Evolutionary conservation across 2,113 vertebrate species (phyloP), one percentile per base, ranked within the genome.

Genomic region (Tragelaphus imberbis): DNA sequence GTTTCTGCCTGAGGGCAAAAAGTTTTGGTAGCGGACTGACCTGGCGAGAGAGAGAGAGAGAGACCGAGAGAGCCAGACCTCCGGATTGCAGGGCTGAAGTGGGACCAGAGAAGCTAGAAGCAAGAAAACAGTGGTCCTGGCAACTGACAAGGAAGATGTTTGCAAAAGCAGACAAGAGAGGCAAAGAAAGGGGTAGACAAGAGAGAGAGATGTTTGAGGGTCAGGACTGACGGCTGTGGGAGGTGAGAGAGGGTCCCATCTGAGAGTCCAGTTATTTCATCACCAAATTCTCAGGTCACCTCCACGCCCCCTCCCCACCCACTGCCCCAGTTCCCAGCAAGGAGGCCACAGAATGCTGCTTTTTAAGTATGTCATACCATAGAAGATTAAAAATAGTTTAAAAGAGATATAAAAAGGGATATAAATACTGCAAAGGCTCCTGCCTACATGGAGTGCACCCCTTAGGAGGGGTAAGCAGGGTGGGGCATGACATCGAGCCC

Each of bases 351-450:
- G 85, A 90, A 71, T 3, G 0, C 93, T 80, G 87, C 79, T 55
- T 86, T 89, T 95, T 86, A 97, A 98, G 79, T 98, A 84, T 98
- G 98, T 98, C 98, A 96, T 84, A 89, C 86, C 79, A 30, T 15
- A 47, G 96, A 97, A 75, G 97, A 97, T 71, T 97, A 89, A 98
- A 97, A 98, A 97, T 47, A 97, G 95, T 97, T 96, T 40, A 65
- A 97, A 97, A 98, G 91, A 96, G 49, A 40, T 40, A 75, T 75
- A 40, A 49, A 49, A 49, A 49, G 49, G 49, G 49, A 56, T 92
- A 98, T 84, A 97, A 97, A 90, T 97, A 98, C 88, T 97, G 30
- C 93, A 81, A 96, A 96, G 14, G 51, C n/a, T 94, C 93, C 91
- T 84, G 97, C 96, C 93, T 97, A 40, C 14, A 5, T 6, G 0